Evolutionary conservation across 2,888 invertebrate species (phyloP).

Genomic region (Pseudococcus longispinus): DNA sequence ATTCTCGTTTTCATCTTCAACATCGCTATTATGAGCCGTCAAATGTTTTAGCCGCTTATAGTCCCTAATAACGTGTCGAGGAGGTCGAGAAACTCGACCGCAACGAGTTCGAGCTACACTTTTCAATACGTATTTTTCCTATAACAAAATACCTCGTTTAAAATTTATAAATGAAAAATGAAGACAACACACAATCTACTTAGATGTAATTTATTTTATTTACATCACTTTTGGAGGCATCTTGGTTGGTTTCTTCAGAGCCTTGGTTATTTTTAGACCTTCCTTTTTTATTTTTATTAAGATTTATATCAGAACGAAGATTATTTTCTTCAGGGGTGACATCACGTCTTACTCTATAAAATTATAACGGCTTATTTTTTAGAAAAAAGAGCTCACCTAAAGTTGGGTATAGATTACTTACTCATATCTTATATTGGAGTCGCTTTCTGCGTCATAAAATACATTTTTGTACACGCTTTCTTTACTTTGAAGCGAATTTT

Average conservation of each 20-base stretch:
- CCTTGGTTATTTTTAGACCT: not conserved
- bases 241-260: not conserved
- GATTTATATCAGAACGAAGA: not conserved
- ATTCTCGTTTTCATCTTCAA: constrained; percentile 45
- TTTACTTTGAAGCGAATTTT: not conserved
- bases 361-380: not conserved
- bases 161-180: not conserved
- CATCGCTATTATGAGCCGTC: constrained; percentile 10
- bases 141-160: not conserved
- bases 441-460: constrained; percentile 47
- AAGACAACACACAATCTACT: not conserved
- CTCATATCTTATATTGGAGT: constrained; percentile 52
- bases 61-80: constrained; percentile 70
- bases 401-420: constrained; percentile 1
- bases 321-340: constrained; percentile 19
- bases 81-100: constrained; percentile 68
- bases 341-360: constrained; percentile 37
- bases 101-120: constrained; percentile 64
- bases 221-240: constrained; percentile 2
- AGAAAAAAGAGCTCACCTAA: not conserved
- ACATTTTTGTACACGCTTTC: constrained; percentile 43
- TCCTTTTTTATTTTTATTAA: constrained; percentile 30
- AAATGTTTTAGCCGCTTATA: constrained; percentile 61
- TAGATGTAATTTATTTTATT: not conserved
- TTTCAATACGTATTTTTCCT: constrained; percentile 42